phyloP scores from a whole-genome alignment of 2,888 invertebrate species.

The Dromius quadrimaculatus region DNA sequence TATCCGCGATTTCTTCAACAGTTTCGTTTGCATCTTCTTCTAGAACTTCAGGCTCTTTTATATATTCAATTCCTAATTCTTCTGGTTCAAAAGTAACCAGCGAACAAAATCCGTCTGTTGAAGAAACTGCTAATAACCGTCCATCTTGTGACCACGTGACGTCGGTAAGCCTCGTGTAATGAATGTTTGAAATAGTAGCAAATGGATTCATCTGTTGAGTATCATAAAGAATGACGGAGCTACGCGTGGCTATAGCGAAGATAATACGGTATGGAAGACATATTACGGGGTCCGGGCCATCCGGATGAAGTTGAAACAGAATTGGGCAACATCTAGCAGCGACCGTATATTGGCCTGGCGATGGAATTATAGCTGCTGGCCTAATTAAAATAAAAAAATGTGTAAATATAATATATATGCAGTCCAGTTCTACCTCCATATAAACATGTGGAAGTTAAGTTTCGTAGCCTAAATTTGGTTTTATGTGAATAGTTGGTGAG shows the following conservation, averaged over 20 bases:
- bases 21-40: slow-evolving; percentile 60
- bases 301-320: slow-evolving; percentile 73
- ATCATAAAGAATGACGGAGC: slow-evolving; percentile 87
- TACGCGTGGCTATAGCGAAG: slow-evolving; percentile 91
- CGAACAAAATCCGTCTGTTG: slow-evolving; percentile 92
- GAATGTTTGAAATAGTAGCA: slow-evolving; percentile 84
- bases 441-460: too few species aligned
- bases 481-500: too few species aligned
- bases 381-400: slow-evolving; percentile 66
- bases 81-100: slow-evolving; percentile 80
- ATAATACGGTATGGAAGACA: slow-evolving; percentile 83
- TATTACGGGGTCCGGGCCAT: slow-evolving; percentile 70
- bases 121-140: slow-evolving; percentile 79
- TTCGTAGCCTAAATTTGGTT: too few species aligned
- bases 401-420: too few species aligned
- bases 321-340: slow-evolving; percentile 86
- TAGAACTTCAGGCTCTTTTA: slow-evolving; percentile 63
- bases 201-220: slow-evolving; percentile 87
- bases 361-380: slow-evolving; percentile 83
- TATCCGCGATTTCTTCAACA: slow-evolving; percentile 56
- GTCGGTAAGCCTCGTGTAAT: slow-evolving; percentile 90
- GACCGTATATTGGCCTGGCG: slow-evolving; percentile 84
- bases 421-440: too few species aligned
- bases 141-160: slow-evolving; percentile 90
- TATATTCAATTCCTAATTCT: slow-evolving; percentile 77